These are phyloP conservation scores for Chrysocyon brachyurus DNA, from an alignment of 2,797 vertebrate species.

Conservation along the genomic window DNA sequence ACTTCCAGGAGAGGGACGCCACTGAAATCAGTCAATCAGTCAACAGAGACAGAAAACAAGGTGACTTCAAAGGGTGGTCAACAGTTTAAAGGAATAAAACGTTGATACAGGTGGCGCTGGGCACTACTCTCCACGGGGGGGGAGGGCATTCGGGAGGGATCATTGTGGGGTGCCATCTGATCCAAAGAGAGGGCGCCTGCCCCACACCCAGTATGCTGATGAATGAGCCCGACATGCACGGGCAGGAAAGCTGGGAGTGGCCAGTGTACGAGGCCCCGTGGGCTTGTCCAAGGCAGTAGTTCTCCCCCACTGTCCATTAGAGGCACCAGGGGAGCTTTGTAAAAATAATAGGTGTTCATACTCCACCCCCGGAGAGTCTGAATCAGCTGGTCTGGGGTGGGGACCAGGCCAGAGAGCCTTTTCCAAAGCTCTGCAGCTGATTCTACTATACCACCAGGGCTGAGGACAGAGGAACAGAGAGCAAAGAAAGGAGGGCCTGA, in stretches of 20 bases:
- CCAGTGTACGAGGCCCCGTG: not conserved
- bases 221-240: not conserved
- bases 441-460: not conserved
- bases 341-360: not conserved
- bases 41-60: conserved; percentile 14
- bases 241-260: not conserved
- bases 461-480: not conserved
- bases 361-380: not conserved
- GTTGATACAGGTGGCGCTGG: not conserved
- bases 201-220: not conserved
- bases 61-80: not conserved
- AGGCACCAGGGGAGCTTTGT: not conserved
- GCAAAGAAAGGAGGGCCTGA: not conserved
- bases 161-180: not conserved
- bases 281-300: not conserved
- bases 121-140: not conserved
- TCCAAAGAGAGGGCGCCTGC: not conserved
- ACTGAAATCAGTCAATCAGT: conserved; percentile 8
- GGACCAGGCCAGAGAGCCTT: not conserved
- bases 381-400: not conserved
- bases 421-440: not conserved
- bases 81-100: not conserved
- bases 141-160: not conserved
- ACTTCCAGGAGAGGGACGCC: not conserved
- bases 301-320: not conserved